Evolutionary conservation across 2,113 vertebrate genomes (phyloP), one percentile per base, ranked within the genome.

Genomic region (Nanorana parkeri): DNA sequence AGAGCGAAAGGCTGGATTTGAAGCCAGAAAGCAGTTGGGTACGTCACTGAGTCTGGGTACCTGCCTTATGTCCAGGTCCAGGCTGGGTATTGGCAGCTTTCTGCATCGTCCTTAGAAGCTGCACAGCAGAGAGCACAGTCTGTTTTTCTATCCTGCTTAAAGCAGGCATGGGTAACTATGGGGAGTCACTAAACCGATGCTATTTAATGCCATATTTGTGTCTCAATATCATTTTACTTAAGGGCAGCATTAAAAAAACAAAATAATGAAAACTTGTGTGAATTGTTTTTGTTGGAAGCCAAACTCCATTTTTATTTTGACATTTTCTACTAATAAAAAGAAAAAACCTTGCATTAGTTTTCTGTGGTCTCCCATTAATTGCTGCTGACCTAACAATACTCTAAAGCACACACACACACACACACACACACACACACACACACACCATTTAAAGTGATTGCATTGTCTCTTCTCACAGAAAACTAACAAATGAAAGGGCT

Each of bases 231-330:
- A 36, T 75, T 61, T 60, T 17, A 58, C n/a, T 19, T 60, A 29
- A 13, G 32, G 54, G 54, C 71, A n/a, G 54, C 36, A 60, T 74
- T 47, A 47, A 47, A 47, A 20, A 60, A 74, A 41, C 29, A 32
- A 32, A 36, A n/a, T 58, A 32, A 28, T 21, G 21, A 23, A 8
- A 73, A 61, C 32, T 56, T 75, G 69, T 72, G 56, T 75, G 28
- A 41, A 60, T 61, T 75, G 52, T 75, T 75, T 75, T 60, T 61
- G 56, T 61, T 61, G 29, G 61, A 56, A 56, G 21, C 55, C 55
- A 75, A 75, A 75, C 56, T 75, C 56, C 72, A 56, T 75, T 75
- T 75, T 75, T 75, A 41, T 75, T 74, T 74, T 60, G 54, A 74
- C 55, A 56, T 75, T 75, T 75, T 75, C 32, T 75, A 75, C 56